Conservation (phyloP, 2,888 invertebrate species). For the Chymomyza amoena region DNA sequence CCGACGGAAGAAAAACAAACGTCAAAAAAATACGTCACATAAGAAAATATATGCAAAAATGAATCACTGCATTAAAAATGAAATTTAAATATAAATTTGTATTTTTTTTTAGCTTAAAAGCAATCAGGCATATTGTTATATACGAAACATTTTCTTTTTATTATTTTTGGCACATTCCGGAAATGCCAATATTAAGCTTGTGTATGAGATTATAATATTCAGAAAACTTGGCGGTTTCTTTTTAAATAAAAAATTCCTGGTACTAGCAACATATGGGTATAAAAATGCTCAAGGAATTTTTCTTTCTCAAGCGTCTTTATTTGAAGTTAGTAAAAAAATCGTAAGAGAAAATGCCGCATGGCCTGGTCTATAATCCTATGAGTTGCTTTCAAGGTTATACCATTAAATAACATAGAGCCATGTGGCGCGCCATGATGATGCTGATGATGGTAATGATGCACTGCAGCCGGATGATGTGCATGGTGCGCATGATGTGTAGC, state of each 20-base stretch:
- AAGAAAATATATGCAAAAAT: neutral
- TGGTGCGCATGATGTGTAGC: slow-evolving; percentile 57
- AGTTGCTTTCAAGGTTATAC: neutral
- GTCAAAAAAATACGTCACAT: neutral
- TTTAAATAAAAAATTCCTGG: neutral
- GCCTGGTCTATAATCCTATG: too few relatives aligned
- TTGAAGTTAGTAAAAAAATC: too few relatives aligned
- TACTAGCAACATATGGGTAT: too few relatives aligned
- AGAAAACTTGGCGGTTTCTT: too few relatives aligned
- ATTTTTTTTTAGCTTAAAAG: neutral
- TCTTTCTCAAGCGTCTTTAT: too few relatives aligned
- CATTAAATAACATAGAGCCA: slow-evolving; percentile 73
- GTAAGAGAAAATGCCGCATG: too few relatives aligned
- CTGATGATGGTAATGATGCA: slow-evolving; percentile 56
- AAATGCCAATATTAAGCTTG: slow-evolving; percentile 28
- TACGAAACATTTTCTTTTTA: neutral
- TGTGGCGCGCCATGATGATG: slow-evolving; percentile 48
- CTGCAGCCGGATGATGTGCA: slow-evolving; percentile 46
- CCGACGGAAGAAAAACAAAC: neutral
- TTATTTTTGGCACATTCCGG: slow-evolving; percentile 24
- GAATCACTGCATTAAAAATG: neutral
- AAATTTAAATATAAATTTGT: neutral
- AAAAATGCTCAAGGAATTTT: too few relatives aligned
- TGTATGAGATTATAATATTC: neutral
- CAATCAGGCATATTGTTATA: neutral